phyloP scores from a whole-genome alignment of 2,797 vertebrate genomes.

The Danio tinwini region DNA sequence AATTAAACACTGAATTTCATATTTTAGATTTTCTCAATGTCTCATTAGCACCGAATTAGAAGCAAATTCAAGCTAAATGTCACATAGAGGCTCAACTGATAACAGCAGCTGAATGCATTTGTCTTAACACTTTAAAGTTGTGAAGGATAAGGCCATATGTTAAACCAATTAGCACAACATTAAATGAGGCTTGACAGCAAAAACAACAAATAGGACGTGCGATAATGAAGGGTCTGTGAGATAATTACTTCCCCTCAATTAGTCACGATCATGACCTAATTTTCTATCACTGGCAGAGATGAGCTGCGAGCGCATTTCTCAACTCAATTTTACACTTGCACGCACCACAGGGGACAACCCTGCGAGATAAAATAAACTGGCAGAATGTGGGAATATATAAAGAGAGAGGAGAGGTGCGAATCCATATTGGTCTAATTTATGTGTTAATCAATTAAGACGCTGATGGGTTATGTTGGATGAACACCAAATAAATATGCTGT shows the following conservation, averaged over 20 bases:
- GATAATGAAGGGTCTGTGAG: conserved; percentile 63
- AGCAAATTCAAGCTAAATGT: neutral
- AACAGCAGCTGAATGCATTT: neutral
- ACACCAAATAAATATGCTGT: neutral
- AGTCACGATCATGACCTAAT: conserved; percentile 65
- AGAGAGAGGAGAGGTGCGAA: neutral
- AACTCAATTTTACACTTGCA: conserved; percentile 50
- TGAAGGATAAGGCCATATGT: conserved; percentile 42
- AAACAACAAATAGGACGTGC: conserved; percentile 58
- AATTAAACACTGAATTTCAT: neutral
- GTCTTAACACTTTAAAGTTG: conserved; percentile 19
- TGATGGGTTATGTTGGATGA: neutral
- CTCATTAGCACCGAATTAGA: neutral
- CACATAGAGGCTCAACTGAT: neutral
- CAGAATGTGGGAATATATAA: conserved; percentile 17
- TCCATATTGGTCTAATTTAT: conserved; percentile 3
- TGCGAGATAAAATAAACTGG: conserved; percentile 35
- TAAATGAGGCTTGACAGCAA: conserved; percentile 61
- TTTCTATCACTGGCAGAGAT: conserved; percentile 55
- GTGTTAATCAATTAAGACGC: conserved; percentile 26
- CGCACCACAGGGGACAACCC: conserved; percentile 18
- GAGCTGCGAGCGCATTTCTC: conserved; percentile 43
- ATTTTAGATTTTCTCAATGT: conserved; percentile 8
- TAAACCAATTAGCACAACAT: conserved; percentile 51
- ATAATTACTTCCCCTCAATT: conserved; percentile 69